Evolutionary conservation across 2,888 invertebrate genomes (phyloP).

Genomic region (Cheiracanthium punctorium): DNA sequence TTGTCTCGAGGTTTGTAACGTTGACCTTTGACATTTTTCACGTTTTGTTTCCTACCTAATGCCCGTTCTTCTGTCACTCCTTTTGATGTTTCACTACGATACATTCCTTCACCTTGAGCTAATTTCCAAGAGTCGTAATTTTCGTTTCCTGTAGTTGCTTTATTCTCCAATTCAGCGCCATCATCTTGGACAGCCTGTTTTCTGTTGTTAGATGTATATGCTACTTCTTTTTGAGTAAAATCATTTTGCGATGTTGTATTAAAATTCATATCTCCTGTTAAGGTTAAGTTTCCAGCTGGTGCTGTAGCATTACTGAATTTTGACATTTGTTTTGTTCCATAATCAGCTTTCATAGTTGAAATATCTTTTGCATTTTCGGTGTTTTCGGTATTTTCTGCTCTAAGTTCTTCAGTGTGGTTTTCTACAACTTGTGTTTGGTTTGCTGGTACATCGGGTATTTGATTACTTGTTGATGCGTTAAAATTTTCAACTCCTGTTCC

Average conservation of each 20-base stretch:
- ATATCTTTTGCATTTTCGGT: constrained; percentile 1
- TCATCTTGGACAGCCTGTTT: background rate
- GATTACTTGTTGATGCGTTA: too few relatives aligned
- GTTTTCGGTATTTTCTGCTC: background rate
- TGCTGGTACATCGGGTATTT: too few relatives aligned
- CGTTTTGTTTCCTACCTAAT: background rate
- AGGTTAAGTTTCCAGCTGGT: constrained; percentile 53
- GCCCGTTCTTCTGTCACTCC: background rate
- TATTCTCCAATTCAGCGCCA: background rate
- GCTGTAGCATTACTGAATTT: constrained; percentile 9
- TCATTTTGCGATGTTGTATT: constrained; percentile 36
- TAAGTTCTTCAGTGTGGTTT: too few relatives aligned
- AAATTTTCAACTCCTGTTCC: background rate
- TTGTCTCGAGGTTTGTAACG: constrained; percentile 54
- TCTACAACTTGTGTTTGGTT: too few relatives aligned
- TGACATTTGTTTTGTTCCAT: constrained; percentile 7
- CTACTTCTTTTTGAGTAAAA: background rate
- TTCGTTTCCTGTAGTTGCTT: background rate
- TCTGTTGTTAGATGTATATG: background rate
- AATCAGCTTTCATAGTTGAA: background rate
- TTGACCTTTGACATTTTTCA: background rate
- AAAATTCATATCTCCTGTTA: constrained; percentile 63
- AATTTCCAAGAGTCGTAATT: constrained; percentile 17
- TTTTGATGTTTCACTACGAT: too few relatives aligned
- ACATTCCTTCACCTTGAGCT: background rate